These are phyloP conservation scores for Lophius americanus DNA, from an alignment of 2,797 vertebrate genomes.

Conservation along the genomic window DNA sequence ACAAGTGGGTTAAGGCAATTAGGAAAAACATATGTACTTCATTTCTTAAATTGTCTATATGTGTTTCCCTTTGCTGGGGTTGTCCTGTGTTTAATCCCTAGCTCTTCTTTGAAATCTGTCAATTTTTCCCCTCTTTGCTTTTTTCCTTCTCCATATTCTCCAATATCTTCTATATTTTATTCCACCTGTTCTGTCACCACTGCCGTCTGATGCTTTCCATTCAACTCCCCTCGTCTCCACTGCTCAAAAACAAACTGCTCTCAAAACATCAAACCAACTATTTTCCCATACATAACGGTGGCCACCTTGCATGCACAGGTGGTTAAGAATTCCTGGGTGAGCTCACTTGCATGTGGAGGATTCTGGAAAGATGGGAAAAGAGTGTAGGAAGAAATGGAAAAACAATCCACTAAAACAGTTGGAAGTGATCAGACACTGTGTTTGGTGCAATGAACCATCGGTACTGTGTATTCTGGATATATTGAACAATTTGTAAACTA, in stretches of 20 bases:
- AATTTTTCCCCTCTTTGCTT: slow-evolving; percentile 24
- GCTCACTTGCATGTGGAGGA: slow-evolving; percentile 52
- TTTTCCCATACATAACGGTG: slow-evolving; percentile 59
- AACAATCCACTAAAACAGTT: slow-evolving; percentile 26
- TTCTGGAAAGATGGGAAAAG: slow-evolving; percentile 34
- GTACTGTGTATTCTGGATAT: too few species aligned
- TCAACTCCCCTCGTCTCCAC: slow-evolving; percentile 32
- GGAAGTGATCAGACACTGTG: slow-evolving; percentile 28
- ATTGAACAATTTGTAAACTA: too few species aligned
- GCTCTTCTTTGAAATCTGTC: slow-evolving; percentile 52
- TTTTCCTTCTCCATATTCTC: slow-evolving; percentile 1
- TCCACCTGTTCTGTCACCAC: slow-evolving; percentile 23
- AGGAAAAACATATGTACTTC: too few species aligned
- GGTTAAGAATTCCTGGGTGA: slow-evolving; percentile 52
- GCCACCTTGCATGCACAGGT: slow-evolving; percentile 53
- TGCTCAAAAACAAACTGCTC: too few species aligned
- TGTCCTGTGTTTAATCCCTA: slow-evolving; percentile 41
- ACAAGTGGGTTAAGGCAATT: too few species aligned
- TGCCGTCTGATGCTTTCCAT: slow-evolving; percentile 26
- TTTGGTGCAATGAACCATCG: too few species aligned
- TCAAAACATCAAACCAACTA: not conserved
- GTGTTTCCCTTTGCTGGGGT: slow-evolving; percentile 3
- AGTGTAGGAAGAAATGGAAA: slow-evolving; percentile 32
- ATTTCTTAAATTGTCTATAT: too few species aligned
- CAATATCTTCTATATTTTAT: not conserved